Evolutionary conservation across 2,888 invertebrate species (phyloP).

Genomic region (Stenoptilia bipunctidactyla): DNA sequence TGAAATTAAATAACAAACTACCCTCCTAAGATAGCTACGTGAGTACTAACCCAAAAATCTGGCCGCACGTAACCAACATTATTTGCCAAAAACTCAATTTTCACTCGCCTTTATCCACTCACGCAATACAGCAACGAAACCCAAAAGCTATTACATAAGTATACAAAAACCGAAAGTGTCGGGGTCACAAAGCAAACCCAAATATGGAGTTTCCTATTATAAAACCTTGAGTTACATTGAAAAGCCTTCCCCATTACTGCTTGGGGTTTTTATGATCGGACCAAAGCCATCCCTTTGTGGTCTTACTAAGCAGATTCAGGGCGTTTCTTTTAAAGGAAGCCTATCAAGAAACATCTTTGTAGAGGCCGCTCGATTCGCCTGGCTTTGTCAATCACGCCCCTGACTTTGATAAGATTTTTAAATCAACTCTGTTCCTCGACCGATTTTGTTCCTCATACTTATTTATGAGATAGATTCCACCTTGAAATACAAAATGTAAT

Average conservation of each 20-base stretch:
- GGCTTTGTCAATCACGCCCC: constrained; percentile 39
- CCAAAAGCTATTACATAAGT: too few species aligned
- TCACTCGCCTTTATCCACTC: too few species aligned
- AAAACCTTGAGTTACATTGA: not conserved
- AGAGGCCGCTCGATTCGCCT: constrained; percentile 23
- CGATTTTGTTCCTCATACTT: constrained; percentile 30
- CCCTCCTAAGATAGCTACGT: too few species aligned
- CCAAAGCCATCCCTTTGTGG: constrained; percentile 27
- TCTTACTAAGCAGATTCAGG: constrained; percentile 18
- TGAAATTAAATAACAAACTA: too few species aligned
- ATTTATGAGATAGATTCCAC: constrained; percentile 37
- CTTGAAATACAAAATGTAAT: constrained; percentile 22
- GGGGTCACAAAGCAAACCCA: too few species aligned
- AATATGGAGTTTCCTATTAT: too few species aligned
- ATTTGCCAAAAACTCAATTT: too few species aligned
- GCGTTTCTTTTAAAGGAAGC: constrained; percentile 23
- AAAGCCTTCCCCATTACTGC: constrained; percentile 22
- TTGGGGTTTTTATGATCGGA: constrained; percentile 33
- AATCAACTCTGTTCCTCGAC: constrained; percentile 29
- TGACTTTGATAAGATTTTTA: constrained; percentile 39
- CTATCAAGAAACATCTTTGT: constrained; percentile 25
- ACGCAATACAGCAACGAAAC: too few species aligned
- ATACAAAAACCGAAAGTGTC: too few species aligned
- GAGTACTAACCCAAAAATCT: too few species aligned
- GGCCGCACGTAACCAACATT: too few species aligned